Evolutionary conservation across 1,140 invertebrate species (phyloP), one percentile per base, ranked within the genome.

Genomic region (Phymorhynchus buccinoides): DNA sequence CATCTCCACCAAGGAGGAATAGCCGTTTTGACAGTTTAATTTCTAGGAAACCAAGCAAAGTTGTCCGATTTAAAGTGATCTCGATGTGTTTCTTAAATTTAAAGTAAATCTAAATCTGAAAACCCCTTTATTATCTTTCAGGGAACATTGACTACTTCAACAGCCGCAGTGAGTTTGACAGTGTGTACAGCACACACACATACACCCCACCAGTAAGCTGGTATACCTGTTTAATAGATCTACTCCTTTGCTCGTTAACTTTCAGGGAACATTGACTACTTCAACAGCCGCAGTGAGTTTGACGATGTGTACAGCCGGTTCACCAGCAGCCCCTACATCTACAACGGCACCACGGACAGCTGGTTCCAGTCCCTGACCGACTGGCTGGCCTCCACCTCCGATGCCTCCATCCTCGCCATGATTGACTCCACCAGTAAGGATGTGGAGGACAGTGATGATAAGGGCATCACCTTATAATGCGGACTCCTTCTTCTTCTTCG

Each of bases 321-420:
- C 41, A 77, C 44, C 12, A 44, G n/a, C 42, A 89, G 83, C 62
- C 52, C 52, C 18, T 88, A 86, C 68, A 84, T 87, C 79, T 81
- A 84, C 22, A 85, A 77, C 73, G 89, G 88, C 44, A 85, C 88
- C 1, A 88, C 92, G 9, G 89, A 93, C 56, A 90, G 88, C 35
- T 93, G 91, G 91, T 91, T 91, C 62, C 84, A 90, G 18, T 88
- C 89, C 12, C 91, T 90, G 52, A 90, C 85, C 9, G 82, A 81
- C 44, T 89, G 86, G 86, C 73, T 89, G 30, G 77, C 39, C 18
- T 41, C 81, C 27, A 87, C 85, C 22, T 18, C 75, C 6, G 73
- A 66, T 39, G 73, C 87, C 18, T 6, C 52, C 37, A 79, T 84
- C 1, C 79, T 80, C 18, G 30, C 88, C 14, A 78, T 84, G 37